These are phyloP conservation scores for Halyomorpha halys DNA, from an alignment of 1,140 invertebrate species.

Conservation along the genomic window DNA sequence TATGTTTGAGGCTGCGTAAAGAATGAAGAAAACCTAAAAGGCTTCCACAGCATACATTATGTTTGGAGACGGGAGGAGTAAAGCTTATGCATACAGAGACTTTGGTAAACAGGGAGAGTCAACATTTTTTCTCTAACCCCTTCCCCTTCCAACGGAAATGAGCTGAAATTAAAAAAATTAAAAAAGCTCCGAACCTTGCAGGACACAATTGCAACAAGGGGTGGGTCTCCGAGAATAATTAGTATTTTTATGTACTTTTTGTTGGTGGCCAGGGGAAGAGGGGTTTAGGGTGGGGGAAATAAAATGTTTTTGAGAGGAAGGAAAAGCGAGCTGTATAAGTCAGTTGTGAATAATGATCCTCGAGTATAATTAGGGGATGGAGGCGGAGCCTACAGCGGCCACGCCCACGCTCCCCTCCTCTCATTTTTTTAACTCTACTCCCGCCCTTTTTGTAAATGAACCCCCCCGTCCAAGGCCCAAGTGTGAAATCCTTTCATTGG, in stretches of 20 bases:
- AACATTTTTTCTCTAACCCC: conserved; percentile 5
- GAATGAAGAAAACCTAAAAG: conserved; percentile 13
- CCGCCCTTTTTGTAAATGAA: conserved; percentile 19
- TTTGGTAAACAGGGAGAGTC: conserved; percentile 16
- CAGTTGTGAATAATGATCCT: conserved; percentile 20
- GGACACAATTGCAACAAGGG: conserved; percentile 18
- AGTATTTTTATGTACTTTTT: conserved; percentile 22
- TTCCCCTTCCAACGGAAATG: conserved; percentile 8
- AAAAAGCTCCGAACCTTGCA: conserved; percentile 9
- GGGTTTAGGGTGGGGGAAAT: not conserved
- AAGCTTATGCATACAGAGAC: conserved; percentile 17
- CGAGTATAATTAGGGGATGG: conserved; percentile 7
- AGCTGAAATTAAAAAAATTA: conserved; percentile 15
- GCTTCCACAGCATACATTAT: conserved; percentile 14
- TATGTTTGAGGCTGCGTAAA: conserved; percentile 14
- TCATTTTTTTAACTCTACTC: not conserved
- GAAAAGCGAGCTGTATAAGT: conserved; percentile 21
- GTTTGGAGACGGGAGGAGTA: conserved; percentile 11
- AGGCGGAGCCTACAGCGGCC: not conserved
- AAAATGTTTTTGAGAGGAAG: conserved; percentile 22
- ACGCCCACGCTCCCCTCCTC: not conserved
- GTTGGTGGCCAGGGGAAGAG: conserved; percentile 1
- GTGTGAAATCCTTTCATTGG: conserved; percentile 10
- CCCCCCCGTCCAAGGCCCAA: not conserved
- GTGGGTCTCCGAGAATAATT: conserved; percentile 18